Evolutionary conservation across 2,113 vertebrate species (phyloP), one percentile per base, ranked within the genome.

Genomic region (Actenoides hombroni): DNA sequence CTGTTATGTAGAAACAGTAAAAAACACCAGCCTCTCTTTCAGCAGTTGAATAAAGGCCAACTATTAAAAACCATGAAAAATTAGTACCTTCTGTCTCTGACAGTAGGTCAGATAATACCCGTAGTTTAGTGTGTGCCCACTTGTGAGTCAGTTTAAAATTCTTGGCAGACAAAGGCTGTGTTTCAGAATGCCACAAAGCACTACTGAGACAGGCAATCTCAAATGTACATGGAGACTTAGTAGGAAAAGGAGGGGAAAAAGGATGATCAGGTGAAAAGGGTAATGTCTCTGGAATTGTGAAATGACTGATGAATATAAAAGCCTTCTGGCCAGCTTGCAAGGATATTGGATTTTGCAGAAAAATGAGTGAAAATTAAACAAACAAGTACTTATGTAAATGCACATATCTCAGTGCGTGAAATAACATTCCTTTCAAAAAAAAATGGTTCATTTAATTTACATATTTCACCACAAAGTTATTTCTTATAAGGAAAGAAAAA

Each of bases 21-120:
- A 78, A 84, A 86, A 46, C 13, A 67, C 9, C 37, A 65, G 6
- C 16, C 24, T 70, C n/a, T 80, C 42, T 70, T 81, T 68, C 51
- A 74, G 61, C 11, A 89, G 56, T 2, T 81, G 65, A 81, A 84
- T 84, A 29, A 91, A 88, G 56, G 51, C 18, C 73, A 91, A 13
- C 44, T 76, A 76, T 56, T 88, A 5, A 88, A 65, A 94, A 86
- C 56, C 37, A 92, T 80, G 48, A 92, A 86, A 91, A 94, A 90
- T 68, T 78, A 75, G 7, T 48, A 71, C 70, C 42, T 71, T 90
- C 70, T 92, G 51, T 51, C 71, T 67, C 42, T 88, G 75, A 67
- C 25, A 73, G 67, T 46, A 60, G 86, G 70, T 83, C 79, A 79
- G 16, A 13, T 81, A 86, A 86, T 35, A 75, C 51, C 39, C 6